Base-by-base conservation (phyloP, 2,113 vertebrate genomes). In the Malurus elegans region DNA sequence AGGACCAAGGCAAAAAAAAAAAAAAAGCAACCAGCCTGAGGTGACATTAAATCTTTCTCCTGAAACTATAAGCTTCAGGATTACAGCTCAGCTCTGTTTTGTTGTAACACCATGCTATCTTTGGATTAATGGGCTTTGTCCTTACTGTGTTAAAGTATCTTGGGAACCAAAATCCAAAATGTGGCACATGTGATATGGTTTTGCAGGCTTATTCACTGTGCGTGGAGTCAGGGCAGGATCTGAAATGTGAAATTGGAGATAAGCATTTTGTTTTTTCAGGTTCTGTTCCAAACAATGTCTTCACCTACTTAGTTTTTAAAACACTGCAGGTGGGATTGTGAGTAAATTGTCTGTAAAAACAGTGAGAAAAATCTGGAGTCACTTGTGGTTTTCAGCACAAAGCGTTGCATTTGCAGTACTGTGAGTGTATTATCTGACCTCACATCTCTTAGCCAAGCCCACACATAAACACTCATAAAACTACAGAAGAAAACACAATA, bases 21-120 rank as follows among this genome's bases (percentile, higher is more conserved):
- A 23, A 28, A 28, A 86, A 86, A 7, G 5, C 44, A 93, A 67
- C 62, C 38, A 78, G 69, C 48, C 88, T 57, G 86, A 88, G 72
- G 88, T 60, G 79, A 88, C 79, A 90, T 67, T 86, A 95, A 92
- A 80, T 86, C 75, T 93, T 90, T 54, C 79, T 95, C 72, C 72
- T 90, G 82, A 92, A 96, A 93, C 57, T 42, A 21, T 71, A 89
- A 88, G 92, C 86, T 93, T 60, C 48, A 86, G 86, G 82, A 96
- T 92, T 92, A 88, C 75, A 80, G 88, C 65, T 92, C 88, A 38
- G 24, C 50, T 93, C 65, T 56, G 72, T 50, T 81, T 89, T 91
- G 29, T 76, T 70, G 74, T 78, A 78, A 75, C 29, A 54, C 60
- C 78, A 45, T 24, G n/a, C 51, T 71, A 14, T 60, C 11, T 93